These are phyloP conservation scores for Varecia variegata DNA, from an alignment of 2,797 vertebrate genomes.

Conservation along the genomic window DNA sequence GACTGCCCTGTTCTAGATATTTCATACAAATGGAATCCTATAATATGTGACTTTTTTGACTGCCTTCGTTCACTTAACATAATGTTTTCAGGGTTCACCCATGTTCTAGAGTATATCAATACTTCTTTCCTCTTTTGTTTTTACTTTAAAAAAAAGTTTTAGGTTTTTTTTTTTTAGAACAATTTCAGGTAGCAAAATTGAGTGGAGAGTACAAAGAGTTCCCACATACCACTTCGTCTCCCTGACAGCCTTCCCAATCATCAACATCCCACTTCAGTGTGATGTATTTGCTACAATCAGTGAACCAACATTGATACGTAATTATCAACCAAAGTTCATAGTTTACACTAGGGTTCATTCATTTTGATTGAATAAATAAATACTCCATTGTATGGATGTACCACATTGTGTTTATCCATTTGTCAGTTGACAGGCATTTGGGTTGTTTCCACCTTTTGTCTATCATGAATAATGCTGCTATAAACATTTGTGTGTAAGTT, in stretches of 20 bases:
- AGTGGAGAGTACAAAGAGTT: not conserved
- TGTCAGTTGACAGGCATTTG: not conserved
- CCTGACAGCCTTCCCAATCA: not conserved
- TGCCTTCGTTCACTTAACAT: not conserved
- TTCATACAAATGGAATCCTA: not conserved
- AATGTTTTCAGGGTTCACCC: not conserved
- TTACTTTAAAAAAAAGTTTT: not conserved
- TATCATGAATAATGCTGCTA: not conserved
- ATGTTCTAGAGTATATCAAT: not conserved
- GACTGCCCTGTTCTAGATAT: not conserved
- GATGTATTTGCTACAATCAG: no score
- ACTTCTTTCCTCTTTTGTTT: not conserved
- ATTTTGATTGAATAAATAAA: not conserved
- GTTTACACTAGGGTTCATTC: no score
- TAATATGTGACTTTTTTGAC: not conserved
- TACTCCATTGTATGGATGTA: not conserved
- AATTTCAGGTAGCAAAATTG: not conserved
- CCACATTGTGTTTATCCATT: not conserved
- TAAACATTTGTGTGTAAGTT: not conserved
- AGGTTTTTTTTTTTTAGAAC: not conserved
- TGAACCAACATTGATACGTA: not conserved
- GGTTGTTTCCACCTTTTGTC: not conserved
- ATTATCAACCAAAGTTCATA: not conserved
- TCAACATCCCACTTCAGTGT: not conserved
- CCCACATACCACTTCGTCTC: no score